Percentiles rank a stretch among this genome's conserved stretches.
phyloP scores from a whole-genome alignment of 2,113 vertebrate species.

The Chaenogobius annularis region DNA sequence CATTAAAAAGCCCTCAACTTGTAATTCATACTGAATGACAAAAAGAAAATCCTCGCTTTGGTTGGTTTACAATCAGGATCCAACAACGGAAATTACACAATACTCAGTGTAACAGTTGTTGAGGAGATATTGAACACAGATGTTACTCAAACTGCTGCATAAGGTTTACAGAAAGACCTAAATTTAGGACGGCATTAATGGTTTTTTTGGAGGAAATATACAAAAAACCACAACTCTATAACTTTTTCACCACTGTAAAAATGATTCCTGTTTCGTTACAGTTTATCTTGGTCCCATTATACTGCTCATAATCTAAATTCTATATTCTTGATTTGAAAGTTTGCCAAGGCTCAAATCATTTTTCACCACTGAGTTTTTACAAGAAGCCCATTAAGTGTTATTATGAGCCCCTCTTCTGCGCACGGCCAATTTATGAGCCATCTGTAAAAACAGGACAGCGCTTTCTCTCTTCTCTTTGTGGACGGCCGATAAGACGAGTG shows the following conservation, averaged over 20 bases:
- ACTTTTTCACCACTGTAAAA: constrained; percentile 3
- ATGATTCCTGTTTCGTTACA: constrained; percentile 4
- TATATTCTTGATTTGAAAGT: not conserved
- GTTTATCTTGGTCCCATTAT: constrained; percentile 13
- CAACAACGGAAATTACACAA: constrained; percentile 5
- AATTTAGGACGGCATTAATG: no score
- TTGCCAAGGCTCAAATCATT: constrained; percentile 30
- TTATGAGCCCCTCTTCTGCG: constrained; percentile 46
- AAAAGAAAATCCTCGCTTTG: not conserved
- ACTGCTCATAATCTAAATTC: constrained; percentile 1
- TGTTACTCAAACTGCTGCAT: not conserved
- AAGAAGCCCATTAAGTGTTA: constrained; percentile 41
- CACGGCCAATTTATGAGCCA: constrained; percentile 58
- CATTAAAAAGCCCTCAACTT: not conserved
- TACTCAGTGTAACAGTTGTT: not conserved
- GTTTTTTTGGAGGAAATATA: no score
- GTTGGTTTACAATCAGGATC: not conserved
- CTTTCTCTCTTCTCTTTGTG: constrained; percentile 26
- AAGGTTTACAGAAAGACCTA: no score
- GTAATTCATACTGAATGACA: not conserved
- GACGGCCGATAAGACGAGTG: constrained; percentile 30
- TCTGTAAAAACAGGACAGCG: constrained; percentile 64
- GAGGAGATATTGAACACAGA: constrained; percentile 20
- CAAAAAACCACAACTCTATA: not conserved
- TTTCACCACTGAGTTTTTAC: constrained; percentile 27